These are phyloP conservation scores for Cyanoramphus novaezelandiae DNA, from an alignment of 2,113 vertebrate genomes.

Conservation along the genomic window DNA sequence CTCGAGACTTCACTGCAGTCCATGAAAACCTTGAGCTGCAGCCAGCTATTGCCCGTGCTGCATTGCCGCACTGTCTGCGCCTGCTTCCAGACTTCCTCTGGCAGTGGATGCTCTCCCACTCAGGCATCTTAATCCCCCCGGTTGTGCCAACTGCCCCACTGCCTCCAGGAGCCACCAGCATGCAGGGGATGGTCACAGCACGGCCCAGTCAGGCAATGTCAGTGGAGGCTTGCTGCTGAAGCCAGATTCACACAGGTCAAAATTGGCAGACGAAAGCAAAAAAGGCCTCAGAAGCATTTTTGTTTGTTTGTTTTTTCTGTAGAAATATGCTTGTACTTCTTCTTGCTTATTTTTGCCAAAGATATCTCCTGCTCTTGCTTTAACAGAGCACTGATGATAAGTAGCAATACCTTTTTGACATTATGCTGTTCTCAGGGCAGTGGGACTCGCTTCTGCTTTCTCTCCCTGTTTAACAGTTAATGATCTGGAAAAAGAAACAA, in stretches of 20 bases:
- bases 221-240: not conserved
- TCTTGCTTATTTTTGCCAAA: slow-evolving; percentile 2
- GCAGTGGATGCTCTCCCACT: not conserved
- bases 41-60: accelerated
- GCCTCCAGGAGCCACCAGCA: accelerated
- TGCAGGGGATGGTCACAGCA: accelerated
- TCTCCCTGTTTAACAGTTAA: slow-evolving; percentile 63
- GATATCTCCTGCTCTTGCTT: accelerated
- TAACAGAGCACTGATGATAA: not conserved
- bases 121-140: accelerated
- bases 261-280: not conserved
- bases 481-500: slow-evolving; percentile 48
- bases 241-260: not conserved
- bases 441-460: not conserved
- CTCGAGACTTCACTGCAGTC: not conserved
- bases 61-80: accelerated
- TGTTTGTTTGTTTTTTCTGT: not conserved
- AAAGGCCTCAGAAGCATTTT: not conserved
- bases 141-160: accelerated
- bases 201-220: not conserved
- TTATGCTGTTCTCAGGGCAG: not conserved
- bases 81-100: not conserved
- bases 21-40: not conserved
- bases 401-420: not conserved
- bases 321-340: not conserved